Evolutionary conservation across 2,888 invertebrate genomes (phyloP), one percentile per base, ranked within the genome.

Genomic region (Sthenelais limicola): DNA sequence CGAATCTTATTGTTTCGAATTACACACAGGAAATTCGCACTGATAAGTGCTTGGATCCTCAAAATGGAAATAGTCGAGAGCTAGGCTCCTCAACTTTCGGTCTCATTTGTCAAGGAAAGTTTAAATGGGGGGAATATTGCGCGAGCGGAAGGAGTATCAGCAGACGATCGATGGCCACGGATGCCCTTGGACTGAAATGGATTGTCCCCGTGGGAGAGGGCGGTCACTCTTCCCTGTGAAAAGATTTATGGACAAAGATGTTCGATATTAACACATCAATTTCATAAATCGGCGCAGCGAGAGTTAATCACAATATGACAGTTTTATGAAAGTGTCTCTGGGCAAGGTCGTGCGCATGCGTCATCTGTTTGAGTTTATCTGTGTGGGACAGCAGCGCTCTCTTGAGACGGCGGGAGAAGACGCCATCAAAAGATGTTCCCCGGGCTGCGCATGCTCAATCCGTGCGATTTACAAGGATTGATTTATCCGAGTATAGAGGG

Each of bases 241-340:
- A 56, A 56, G 56, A 56, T 56, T 18, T 56, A 32, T 56, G 9
- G 18, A 56, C 56, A 56, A 56, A 56, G 56, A 56, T 56, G 56
- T 18, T 24, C 32, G 32, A 33, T 56, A 56, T 56, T 56, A 56
- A 21, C 56, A 56, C 56, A 56, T 56, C 56, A 24, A n/a, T n/a
- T n/a, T n/a, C n/a, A n/a, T n/a, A n/a, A n/a, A 56, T 56, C 32
- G 28, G 28, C 30, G 4, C 56, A 32, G 21, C 9, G 30, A 3
- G 32, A 5, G 7, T 7, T 26, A 26, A 5, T 12, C 49, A n/a
- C 9, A 49, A 18, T 32, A 4, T 56, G 56, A 32, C 56, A 56
- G 56, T 28, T 56, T 56, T 28, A 56, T 56, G 26, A 54, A 56
- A 56, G 56, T 33, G 5, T 43, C 43, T 43, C 43, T 18, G 30